Evolutionary conservation across 2,113 vertebrate genomes (phyloP), one percentile per base, ranked within the genome.

Genomic region (Tonatia bakeri): DNA sequence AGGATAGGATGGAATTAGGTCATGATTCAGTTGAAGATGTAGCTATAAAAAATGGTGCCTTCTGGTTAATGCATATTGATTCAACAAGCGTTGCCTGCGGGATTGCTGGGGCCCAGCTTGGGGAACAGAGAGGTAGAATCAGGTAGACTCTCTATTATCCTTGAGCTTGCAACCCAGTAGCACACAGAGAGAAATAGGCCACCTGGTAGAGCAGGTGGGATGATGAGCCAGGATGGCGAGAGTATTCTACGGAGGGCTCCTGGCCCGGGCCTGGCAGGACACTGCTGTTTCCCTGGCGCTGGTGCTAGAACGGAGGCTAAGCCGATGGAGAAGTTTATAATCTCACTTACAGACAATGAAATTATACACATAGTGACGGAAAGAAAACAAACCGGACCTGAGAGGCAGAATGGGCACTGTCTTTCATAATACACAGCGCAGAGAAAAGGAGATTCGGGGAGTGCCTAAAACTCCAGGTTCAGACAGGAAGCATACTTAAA

Each of bases 311-410:
- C 43, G 61, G 40, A 33, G 20, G 52, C n/a, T 67, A 45, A 79
- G 36, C n/a, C 28, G 20, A 1, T 16, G 28, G 31, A 12, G 45
- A 86, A n/a, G 40, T 50, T 54, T 14, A 15, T 13, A 19, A 10
- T 7, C 10, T 79, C 4, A 20, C 5, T 33, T 33, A 31, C 1
- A 9, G 72, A 40, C 20, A 28, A 33, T 76, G 14, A 50, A 40
- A 77, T 73, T 36, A 61, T 11, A 69, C 40, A 50, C 17, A 13
- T 1, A 59, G 17, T 20, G 28, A 69, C 14, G 47, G 11, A 38
- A 38, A 82, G 33, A 36, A 31, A 28, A 59, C 28, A 43, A 38
- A 79, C 45, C 22, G 22, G n/a, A 52, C 12, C 5, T 0, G 0
- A 73, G 26, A 75, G 8, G 10, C 45, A 67, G 59, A 83, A 73